A percentile compares a stretch with the other conserved stretches of the same genome.
Evolutionary conservation across 2,888 invertebrate genomes (phyloP).

Genomic region (Agrypnus murinus): DNA sequence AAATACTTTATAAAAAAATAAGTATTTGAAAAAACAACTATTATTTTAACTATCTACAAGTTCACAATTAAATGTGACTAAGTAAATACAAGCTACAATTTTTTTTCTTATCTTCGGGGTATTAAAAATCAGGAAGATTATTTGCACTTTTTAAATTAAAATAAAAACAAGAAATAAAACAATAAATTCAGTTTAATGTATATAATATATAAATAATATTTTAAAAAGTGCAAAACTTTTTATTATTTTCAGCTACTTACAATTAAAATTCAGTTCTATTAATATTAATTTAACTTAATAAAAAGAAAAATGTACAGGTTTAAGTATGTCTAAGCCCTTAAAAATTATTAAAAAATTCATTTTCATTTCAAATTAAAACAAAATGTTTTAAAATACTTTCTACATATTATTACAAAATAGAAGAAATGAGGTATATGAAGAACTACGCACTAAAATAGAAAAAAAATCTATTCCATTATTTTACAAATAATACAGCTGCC

Average conservation of each 20-base stretch:
- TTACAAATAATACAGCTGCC: conserved; percentile 41
- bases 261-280: conserved; percentile 44
- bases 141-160: conserved; percentile 31
- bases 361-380: conserved; percentile 6
- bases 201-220: neutral
- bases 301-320: conserved; percentile 49
- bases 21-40: conserved; percentile 51
- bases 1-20: conserved; percentile 54
- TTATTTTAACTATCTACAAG: conserved; percentile 51
- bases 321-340: conserved; percentile 39
- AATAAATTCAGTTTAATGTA: too few relatives aligned
- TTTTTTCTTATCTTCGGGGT: neutral
- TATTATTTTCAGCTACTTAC: conserved; percentile 16
- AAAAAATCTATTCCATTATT: conserved; percentile 16
- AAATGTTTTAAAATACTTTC: conserved; percentile 44
- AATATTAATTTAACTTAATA: conserved; percentile 40
- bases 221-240: conserved; percentile 42
- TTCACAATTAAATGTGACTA: conserved; percentile 49
- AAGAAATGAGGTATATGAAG: conserved; percentile 53
- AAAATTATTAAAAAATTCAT: conserved; percentile 30
- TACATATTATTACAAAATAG: conserved; percentile 31
- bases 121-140: conserved; percentile 6
- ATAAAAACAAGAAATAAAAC: neutral
- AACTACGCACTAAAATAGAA: conserved; percentile 40
- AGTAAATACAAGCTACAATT: conserved; percentile 20